A percentile compares a stretch with the other conserved stretches of the same genome.
Conservation (phyloP, 2,113 vertebrate species). For the Varanus komodoensis region DNA sequence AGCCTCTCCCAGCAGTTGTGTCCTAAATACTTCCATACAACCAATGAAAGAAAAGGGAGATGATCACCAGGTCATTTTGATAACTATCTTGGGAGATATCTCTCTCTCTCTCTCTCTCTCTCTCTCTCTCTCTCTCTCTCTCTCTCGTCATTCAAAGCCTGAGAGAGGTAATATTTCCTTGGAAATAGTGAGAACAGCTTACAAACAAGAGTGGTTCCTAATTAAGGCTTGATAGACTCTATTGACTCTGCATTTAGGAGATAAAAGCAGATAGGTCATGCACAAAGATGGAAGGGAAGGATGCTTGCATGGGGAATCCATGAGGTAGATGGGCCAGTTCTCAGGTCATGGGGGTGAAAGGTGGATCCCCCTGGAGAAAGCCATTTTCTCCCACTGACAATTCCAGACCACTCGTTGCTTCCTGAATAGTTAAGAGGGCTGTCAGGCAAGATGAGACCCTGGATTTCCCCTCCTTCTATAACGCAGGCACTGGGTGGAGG, state of each 20-base stretch:
- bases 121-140: not conserved
- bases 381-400: too few species aligned
- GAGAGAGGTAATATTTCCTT: not conserved
- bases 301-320: too few species aligned
- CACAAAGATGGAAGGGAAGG: too few species aligned
- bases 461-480: not conserved
- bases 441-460: not conserved
- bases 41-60: slow-evolving; percentile 41
- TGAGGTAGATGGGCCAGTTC: too few species aligned
- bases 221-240: not conserved
- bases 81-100: slow-evolving; percentile 48
- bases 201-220: not conserved
- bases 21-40: slow-evolving; percentile 54
- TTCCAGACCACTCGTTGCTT: too few species aligned
- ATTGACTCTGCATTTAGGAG: not conserved
- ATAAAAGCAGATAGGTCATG: not conserved
- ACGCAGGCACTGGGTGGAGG: not conserved
- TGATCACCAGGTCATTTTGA: slow-evolving; percentile 55
- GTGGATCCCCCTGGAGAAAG: too few species aligned
- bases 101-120: not conserved
- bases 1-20: slow-evolving; percentile 49
- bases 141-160: not conserved
- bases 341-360: too few species aligned
- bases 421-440: not conserved
- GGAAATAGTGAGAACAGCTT: not conserved